Percentiles rank a stretch among this genome's conserved stretches.
phyloP scores from a whole-genome alignment of 2,113 vertebrate genomes.

The Hydrolagus affinis region DNA sequence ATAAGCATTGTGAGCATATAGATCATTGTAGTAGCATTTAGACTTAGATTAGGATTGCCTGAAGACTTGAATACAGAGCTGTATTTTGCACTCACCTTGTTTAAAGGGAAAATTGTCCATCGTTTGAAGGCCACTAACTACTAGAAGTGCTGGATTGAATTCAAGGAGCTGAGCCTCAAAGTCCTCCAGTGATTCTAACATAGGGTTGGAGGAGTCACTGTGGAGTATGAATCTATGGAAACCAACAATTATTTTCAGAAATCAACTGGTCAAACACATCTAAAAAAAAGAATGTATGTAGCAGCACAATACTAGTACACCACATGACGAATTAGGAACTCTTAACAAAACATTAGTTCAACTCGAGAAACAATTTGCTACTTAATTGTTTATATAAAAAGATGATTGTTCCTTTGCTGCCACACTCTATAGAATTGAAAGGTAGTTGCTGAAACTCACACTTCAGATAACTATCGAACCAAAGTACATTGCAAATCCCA shows the following conservation, averaged over 20 bases:
- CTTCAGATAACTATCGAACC: too few species aligned
- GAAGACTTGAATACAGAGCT: neutral
- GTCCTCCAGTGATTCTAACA: constrained; percentile 61
- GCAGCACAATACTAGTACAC: neutral
- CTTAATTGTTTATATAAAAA: too few species aligned
- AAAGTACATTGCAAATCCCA: too few species aligned
- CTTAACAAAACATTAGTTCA: too few species aligned
- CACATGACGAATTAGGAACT: too few species aligned
- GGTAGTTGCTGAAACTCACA: too few species aligned
- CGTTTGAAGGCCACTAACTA: constrained; percentile 71
- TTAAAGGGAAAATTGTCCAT: constrained; percentile 73
- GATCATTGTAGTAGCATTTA: neutral
- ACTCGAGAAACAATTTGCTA: too few species aligned
- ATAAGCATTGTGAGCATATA: neutral
- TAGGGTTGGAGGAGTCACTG: constrained; percentile 68
- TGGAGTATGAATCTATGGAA: constrained; percentile 64
- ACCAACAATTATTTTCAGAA: neutral
- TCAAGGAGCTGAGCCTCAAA: constrained; percentile 55
- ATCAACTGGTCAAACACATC: neutral
- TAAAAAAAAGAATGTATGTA: neutral
- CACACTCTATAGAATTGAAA: too few species aligned
- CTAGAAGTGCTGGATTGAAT: constrained; percentile 60
- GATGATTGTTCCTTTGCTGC: too few species aligned
- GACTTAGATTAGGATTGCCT: neutral
- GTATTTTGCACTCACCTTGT: constrained; percentile 45